phyloP scores from a whole-genome alignment of 1,140 invertebrate species.

The Drosophila subobscura region DNA sequence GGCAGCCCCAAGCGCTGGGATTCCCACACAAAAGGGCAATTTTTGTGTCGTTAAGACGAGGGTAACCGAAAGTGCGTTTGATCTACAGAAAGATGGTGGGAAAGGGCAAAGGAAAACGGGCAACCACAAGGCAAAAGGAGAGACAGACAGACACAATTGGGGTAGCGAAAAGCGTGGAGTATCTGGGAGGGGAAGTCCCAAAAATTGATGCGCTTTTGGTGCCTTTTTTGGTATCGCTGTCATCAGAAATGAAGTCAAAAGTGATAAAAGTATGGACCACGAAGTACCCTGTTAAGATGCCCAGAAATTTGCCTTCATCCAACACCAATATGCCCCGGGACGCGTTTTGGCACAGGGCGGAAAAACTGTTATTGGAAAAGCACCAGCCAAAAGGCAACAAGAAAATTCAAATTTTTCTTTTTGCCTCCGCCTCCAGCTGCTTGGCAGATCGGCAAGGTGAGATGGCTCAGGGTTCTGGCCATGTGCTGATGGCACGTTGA shows the following conservation, averaged over 20 bases:
- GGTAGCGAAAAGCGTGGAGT: no score
- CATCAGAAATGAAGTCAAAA: neutral
- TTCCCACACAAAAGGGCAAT: conserved; percentile 36
- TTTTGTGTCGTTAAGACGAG: conserved; percentile 59
- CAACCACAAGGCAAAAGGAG: conserved; percentile 51
- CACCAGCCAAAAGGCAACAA: conserved; percentile 31
- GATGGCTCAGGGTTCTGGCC: conserved; percentile 29
- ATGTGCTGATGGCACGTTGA: conserved; percentile 73
- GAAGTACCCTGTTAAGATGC: neutral
- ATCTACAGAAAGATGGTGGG: conserved; percentile 40
- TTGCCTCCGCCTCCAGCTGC: conserved; percentile 7
- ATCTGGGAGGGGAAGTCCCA: no score
- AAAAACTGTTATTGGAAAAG: conserved; percentile 59
- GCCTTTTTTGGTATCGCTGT: conserved; percentile 7
- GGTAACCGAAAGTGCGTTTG: conserved; percentile 50
- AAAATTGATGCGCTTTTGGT: conserved; percentile 22
- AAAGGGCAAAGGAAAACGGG: conserved; percentile 9
- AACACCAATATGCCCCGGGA: neutral
- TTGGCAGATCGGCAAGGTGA: neutral
- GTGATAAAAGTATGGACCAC: neutral
- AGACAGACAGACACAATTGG: neutral
- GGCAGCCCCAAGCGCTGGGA: conserved; percentile 9
- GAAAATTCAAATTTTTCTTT: conserved; percentile 66
- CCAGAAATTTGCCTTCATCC: no score
- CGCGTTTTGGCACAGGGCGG: neutral